Conservation (phyloP, 2,888 invertebrate genomes). For the Nycteola revayana region DNA sequence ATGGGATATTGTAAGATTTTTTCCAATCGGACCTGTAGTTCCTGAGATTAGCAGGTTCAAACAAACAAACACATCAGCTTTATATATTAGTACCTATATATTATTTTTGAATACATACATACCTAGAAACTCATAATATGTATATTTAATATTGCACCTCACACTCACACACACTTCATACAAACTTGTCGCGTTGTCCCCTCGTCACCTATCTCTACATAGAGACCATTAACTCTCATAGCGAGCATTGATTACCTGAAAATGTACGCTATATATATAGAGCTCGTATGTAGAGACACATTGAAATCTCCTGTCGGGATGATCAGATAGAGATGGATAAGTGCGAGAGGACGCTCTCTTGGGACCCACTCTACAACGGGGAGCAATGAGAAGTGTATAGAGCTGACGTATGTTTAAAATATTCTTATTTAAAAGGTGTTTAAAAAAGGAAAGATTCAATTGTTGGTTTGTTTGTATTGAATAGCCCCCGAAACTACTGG, state of each 20-base stretch:
- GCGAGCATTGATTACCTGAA: slow-evolving; percentile 24
- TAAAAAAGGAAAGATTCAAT: too few relatives aligned
- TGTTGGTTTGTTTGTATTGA: too few relatives aligned
- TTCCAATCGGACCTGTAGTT: too few relatives aligned
- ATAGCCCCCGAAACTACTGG: too few relatives aligned
- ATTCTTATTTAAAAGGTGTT: too few relatives aligned
- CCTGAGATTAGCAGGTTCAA: too few relatives aligned
- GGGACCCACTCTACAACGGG: slow-evolving; percentile 43
- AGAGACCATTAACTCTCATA: slow-evolving; percentile 20
- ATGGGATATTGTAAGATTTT: too few relatives aligned
- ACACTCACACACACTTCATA: not conserved
- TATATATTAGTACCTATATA: too few relatives aligned
- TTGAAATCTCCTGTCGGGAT: slow-evolving; percentile 47
- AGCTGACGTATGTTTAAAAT: slow-evolving; percentile 18
- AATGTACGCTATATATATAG: slow-evolving; percentile 7
- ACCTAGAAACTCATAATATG: too few relatives aligned
- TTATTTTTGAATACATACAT: too few relatives aligned
- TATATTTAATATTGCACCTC: too few relatives aligned
- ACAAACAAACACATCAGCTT: too few relatives aligned
- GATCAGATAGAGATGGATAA: slow-evolving; percentile 66
- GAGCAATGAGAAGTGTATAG: slow-evolving; percentile 24
- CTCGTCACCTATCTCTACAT: slow-evolving; percentile 2
- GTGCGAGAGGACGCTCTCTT: slow-evolving; percentile 65
- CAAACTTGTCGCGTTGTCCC: not conserved
- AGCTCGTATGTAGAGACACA: slow-evolving; percentile 20